Evolutionary conservation across 2,888 invertebrate genomes (phyloP), one percentile per base, ranked within the genome.

Genomic region (Molanna angustata): DNA sequence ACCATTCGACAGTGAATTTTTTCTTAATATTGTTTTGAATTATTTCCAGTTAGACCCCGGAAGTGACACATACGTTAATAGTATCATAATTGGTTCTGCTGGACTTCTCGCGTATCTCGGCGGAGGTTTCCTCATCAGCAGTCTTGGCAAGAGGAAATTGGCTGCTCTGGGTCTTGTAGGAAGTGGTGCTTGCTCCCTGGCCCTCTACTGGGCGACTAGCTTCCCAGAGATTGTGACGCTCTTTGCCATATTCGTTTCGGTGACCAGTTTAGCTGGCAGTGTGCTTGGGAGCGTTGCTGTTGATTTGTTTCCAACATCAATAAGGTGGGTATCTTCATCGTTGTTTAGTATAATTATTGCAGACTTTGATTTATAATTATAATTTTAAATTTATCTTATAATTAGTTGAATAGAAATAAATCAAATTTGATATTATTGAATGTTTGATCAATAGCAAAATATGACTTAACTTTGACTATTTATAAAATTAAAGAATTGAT

Each of bases 51-150:
- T 74, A 1, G 67, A 76, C 20, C 76, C 83, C 0, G 78, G 82
- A 61, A 77, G 79, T 62, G 72, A 76, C 43, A 85, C 85, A 4
- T 88, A 88, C 60, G 72, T 83, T 3, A 88, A 88, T 65, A 84
- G 85, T 14, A 81, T 84, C 0, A 80, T 85, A 1, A 84, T 87
- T 1, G 82, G 86, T 0, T 65, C 78, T 0, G 79, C 82, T 0
- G 79, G 83, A 0, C 73, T 86, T 2, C 64, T 82, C 17, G 82
- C 84, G 0, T 88, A 84, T 61, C 72, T 81, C 0, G 68, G 86
- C 37, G 86, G 79, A 4, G 78, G 78, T 20, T 65, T 66, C n/a
- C 61, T 82, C 6, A 72, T 83, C 14, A 77, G 76, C 21, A 21
- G 27, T 7, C 4, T 59, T 4, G 59, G 59, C 3, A 59, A 59